Percentiles rank a stretch among this genome's conserved stretches.
phyloP scores from a whole-genome alignment of 1,140 invertebrate genomes.

The Chironomus tepperi region DNA sequence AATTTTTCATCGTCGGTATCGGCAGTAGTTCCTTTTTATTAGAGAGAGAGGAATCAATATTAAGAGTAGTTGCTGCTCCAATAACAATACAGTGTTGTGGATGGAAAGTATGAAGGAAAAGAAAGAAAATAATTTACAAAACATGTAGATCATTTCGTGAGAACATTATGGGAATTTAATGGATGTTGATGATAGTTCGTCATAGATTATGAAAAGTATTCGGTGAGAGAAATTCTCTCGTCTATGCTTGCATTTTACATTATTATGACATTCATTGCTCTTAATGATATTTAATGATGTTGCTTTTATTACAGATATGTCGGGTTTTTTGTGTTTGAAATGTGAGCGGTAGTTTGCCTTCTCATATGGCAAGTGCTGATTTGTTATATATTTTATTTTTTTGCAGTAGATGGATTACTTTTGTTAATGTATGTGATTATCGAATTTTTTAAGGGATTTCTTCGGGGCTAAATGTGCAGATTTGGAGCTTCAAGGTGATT shows the following conservation, averaged over 20 bases:
- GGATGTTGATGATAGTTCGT: slow-evolving; percentile 1
- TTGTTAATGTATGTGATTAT: too few relatives aligned
- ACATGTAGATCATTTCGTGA: slow-evolving; percentile 10
- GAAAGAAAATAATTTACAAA: background rate
- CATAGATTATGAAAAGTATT: background rate
- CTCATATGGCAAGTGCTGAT: too few relatives aligned
- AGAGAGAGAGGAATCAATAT: background rate
- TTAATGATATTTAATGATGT: background rate
- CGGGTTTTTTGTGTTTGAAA: too few relatives aligned
- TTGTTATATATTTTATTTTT: too few relatives aligned
- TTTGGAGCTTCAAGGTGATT: too few relatives aligned
- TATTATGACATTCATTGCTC: background rate
- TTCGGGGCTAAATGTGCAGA: too few relatives aligned
- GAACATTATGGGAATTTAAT: slow-evolving; percentile 9
- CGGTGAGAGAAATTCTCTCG: background rate
- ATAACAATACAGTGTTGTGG: background rate
- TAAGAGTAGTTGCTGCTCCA: background rate
- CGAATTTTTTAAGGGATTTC: too few relatives aligned
- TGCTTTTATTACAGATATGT: background rate
- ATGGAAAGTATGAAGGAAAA: background rate
- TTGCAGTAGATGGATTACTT: too few relatives aligned
- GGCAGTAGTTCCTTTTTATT: background rate
- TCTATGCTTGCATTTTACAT: background rate
- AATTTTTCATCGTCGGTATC: background rate
- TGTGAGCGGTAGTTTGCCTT: too few relatives aligned